Base-by-base conservation (phyloP, 92 coral and sea anemone species). In the Epizoanthus stellaris region DNA sequence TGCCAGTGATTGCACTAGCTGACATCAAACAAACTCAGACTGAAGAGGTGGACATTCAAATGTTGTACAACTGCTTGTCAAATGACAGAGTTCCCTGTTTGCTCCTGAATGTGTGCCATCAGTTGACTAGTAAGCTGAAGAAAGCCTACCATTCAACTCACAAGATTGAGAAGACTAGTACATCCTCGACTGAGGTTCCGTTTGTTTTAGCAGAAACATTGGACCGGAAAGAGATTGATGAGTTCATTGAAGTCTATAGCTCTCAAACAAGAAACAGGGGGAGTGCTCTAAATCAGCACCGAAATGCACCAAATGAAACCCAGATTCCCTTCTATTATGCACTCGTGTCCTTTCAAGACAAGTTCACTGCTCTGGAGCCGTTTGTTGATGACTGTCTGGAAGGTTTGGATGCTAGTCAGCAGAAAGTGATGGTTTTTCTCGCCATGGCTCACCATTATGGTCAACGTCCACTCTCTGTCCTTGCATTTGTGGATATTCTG, bases 271-370 rank as follows among this genome's bases (percentile, higher is more conserved):
- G 5, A 5, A 43, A 58, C 1, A 91, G 82, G 80, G 57, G 1
- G 38, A 9, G 59, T n/a, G 47, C 47, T 8, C 91, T 91, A 36
- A 13, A 47, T 2, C 21, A 40, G 12, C 91, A 86, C 14, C 86
- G 75, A 12, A 10, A 21, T 49, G 82, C 76, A 3, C 87, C 69
- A 25, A 70, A 74, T 12, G 85, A 90, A 72, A 74, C 82, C 10
- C 94, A 91, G 59, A 91, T 88, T 11, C 94, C 94, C 0, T 91
- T 91, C 36, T 91, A 81, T 69, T 91, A 91, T 69, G 92, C 87
- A 0, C 76, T 91, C 17, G 87, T 81, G 0, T 74, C 94, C 6
- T 91, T 91, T 81, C 84, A 82, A 69, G 90, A 91, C 3, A n/a
- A 85, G 19, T 91, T 91, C 16, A 73, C 85, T 21, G 90, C 83